Conservation (phyloP, 2,797 vertebrate genomes). For the Falco naumanni region DNA sequence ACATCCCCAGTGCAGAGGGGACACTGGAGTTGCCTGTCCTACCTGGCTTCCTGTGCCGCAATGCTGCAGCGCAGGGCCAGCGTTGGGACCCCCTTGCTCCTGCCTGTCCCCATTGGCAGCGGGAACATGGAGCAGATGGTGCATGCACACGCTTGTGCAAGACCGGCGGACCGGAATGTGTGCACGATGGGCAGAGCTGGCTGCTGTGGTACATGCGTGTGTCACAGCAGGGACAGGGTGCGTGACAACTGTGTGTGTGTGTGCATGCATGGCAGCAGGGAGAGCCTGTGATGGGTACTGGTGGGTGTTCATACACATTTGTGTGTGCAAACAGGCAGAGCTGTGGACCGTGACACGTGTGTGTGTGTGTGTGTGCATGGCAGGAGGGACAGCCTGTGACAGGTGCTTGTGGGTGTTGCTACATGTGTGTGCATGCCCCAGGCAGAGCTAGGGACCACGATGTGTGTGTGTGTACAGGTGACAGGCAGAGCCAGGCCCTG, state of each 20-base stretch:
- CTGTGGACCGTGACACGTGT: fast-evolving
- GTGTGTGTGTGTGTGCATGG: no score
- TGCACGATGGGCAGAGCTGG: not conserved
- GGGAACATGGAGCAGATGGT: not conserved
- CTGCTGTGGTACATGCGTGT: not conserved
- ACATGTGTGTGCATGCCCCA: fast-evolving
- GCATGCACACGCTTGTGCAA: fast-evolving
- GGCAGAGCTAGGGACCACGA: not conserved
- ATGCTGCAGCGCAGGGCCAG: fast-evolving
- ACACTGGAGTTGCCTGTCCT: not conserved
- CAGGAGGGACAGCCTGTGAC: not conserved
- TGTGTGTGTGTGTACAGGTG: no score
- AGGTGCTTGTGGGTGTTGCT: not conserved
- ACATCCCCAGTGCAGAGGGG: not conserved
- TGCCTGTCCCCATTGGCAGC: not conserved
- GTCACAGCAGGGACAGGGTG: not conserved
- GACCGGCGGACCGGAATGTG: not conserved
- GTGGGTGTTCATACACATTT: not conserved
- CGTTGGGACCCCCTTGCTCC: fast-evolving
- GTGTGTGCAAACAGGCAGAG: not conserved
- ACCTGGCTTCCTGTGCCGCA: not conserved
- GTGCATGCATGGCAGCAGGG: not conserved
- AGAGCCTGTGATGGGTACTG: not conserved
- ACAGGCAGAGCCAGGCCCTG: not conserved
- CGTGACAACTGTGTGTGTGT: no score